These are phyloP conservation scores for Caranx ignobilis DNA, from an alignment of 2,113 vertebrate species.

Conservation along the genomic window DNA sequence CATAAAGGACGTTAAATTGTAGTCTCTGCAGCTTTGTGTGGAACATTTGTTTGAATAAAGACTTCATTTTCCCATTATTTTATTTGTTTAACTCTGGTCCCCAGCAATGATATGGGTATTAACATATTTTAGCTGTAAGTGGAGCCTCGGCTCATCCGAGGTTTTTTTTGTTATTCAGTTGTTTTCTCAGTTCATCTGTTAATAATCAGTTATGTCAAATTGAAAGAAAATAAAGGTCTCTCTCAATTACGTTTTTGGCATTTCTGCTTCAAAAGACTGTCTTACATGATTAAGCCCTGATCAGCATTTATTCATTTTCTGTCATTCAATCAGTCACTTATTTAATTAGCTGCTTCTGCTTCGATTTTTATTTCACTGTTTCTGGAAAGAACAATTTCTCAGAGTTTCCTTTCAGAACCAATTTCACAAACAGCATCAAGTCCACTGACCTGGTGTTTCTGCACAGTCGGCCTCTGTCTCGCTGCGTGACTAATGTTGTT, in stretches of 20 bases:
- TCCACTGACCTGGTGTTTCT: conserved; percentile 1
- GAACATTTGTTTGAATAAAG: conserved; percentile 23
- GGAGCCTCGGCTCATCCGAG: not conserved
- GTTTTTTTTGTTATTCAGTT: not conserved
- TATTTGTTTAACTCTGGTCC: not conserved
- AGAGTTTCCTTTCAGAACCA: not conserved
- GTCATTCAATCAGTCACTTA: not conserved
- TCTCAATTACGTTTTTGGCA: not conserved
- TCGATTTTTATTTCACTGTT: not conserved
- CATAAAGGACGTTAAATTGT: conserved; percentile 47
- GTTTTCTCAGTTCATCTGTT: not conserved
- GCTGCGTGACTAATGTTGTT: conserved; percentile 8
- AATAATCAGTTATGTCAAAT: not conserved
- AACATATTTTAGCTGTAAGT: not conserved
- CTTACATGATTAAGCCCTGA: not conserved
- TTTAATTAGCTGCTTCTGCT: not conserved
- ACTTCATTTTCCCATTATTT: not conserved
- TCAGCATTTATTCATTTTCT: not conserved
- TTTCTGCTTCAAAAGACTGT: not conserved
- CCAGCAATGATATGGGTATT: not conserved
- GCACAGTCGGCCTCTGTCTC: not conserved
- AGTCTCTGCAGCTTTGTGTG: conserved; percentile 24
- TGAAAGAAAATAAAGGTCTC: not conserved
- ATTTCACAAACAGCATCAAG: not conserved
- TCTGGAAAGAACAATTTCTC: not conserved